These are phyloP conservation scores for Drosophila santomea DNA, from an alignment of 1,140 invertebrate species.

Conservation along the genomic window DNA sequence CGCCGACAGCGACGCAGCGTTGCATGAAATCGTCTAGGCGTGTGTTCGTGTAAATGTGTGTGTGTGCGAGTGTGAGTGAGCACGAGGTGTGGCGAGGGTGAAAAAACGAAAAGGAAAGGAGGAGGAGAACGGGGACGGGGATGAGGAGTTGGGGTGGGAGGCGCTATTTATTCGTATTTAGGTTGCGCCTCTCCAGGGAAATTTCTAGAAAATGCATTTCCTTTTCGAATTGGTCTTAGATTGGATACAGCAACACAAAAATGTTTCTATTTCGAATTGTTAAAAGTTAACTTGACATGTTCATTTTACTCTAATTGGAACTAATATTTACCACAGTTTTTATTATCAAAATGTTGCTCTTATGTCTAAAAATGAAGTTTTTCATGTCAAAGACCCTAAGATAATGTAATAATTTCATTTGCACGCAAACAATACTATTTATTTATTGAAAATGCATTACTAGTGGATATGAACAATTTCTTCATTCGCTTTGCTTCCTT, in stretches of 20 bases:
- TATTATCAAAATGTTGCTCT: too few relatives aligned
- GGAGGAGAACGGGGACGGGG: neutral
- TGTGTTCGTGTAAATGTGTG: conserved; percentile 16
- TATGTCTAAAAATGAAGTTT: too few relatives aligned
- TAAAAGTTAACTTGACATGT: neutral
- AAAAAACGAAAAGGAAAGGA: neutral
- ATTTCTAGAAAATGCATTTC: conserved; percentile 53
- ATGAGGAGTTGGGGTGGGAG: conserved; percentile 4
- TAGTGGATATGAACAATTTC: neutral
- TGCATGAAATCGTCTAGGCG: conserved; percentile 60
- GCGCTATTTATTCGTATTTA: conserved; percentile 30
- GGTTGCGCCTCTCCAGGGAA: conserved; percentile 46
- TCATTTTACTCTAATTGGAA: too few relatives aligned
- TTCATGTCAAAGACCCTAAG: too few relatives aligned
- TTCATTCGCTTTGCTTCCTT: neutral
- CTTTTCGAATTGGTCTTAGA: neutral
- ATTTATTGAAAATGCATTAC: neutral
- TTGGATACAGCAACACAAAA: neutral
- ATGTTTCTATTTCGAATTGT: neutral
- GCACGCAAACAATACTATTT: neutral
- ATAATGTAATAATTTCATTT: too few relatives aligned
- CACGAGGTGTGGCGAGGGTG: conserved; percentile 39
- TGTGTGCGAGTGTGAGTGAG: conserved; percentile 20
- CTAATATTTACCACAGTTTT: too few relatives aligned
- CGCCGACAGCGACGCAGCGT: conserved; percentile 36